phyloP scores from a whole-genome alignment of 2,113 vertebrate species.

The Chloropsis hardwickii region DNA sequence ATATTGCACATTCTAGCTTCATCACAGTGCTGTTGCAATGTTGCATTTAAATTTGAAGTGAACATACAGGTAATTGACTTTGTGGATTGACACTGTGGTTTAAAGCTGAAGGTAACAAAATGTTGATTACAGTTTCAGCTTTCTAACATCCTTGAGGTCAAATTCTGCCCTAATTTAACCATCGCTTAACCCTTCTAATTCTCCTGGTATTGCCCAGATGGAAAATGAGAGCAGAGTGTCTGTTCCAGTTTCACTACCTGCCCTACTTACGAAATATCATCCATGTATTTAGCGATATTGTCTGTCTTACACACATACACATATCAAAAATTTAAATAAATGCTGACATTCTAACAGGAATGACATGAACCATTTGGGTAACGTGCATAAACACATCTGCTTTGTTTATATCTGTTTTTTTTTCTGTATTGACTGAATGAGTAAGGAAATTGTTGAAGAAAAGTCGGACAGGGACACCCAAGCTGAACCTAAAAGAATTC shows the following conservation, averaged over 20 bases:
- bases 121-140: constrained; percentile 21
- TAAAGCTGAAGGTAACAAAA: background rate
- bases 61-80: background rate
- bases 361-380: background rate
- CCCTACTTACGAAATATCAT: background rate
- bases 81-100: background rate
- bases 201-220: background rate
- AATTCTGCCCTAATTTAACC: constrained; percentile 13
- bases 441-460: background rate
- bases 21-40: background rate
- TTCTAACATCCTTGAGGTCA: background rate
- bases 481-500: background rate
- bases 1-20: background rate
- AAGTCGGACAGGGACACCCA: background rate
- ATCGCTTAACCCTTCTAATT: background rate
- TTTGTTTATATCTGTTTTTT: background rate
- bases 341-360: background rate
- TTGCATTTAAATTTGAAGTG: background rate
- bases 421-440: background rate
- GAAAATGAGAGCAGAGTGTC: constrained; percentile 6
- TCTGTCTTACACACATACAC: background rate
- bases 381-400: background rate
- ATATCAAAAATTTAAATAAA: background rate
- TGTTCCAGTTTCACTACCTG: constrained; percentile 2
- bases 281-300: background rate